Evolutionary conservation across 2,888 invertebrate species (phyloP).

Genomic region (Helobdella robusta): DNA sequence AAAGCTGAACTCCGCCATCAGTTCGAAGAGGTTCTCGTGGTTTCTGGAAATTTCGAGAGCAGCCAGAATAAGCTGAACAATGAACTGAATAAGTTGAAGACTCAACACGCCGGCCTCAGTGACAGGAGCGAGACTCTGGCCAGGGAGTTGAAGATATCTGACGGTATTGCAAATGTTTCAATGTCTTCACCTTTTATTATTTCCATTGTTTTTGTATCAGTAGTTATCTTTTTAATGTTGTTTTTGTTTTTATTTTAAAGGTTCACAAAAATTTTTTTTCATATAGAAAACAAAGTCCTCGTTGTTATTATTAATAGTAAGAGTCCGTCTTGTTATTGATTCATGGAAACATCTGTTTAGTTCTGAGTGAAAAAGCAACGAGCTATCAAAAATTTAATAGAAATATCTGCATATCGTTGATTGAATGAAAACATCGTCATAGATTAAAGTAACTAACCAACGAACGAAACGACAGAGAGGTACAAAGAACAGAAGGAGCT

Average conservation of each 20-base stretch:
- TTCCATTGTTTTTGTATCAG: not conserved
- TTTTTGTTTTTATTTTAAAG: not conserved
- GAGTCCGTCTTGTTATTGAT: no score
- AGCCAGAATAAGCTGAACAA: not conserved
- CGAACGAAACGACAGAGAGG: no score
- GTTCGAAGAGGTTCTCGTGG: not conserved
- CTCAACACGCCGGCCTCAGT: not conserved
- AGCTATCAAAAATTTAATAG: no score
- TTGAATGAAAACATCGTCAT: no score
- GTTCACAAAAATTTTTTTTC: not conserved
- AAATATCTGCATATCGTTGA: no score
- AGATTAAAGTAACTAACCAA: no score
- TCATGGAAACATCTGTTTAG: no score
- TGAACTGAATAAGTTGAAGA: constrained; percentile 10
- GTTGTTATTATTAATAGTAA: not conserved
- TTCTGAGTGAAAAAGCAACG: no score
- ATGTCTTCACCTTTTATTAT: no score
- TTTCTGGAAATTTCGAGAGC: not conserved
- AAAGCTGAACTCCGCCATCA: not conserved
- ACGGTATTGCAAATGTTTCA: no score
- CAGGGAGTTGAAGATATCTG: constrained; percentile 15
- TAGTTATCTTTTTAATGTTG: not conserved
- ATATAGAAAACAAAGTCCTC: constrained; percentile 3
- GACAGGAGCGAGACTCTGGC: not conserved
- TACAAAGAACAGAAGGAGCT: not conserved